These are phyloP conservation scores for Tenebrio molitor DNA, from an alignment of 1,140 invertebrate genomes.

Conservation along the genomic window DNA sequence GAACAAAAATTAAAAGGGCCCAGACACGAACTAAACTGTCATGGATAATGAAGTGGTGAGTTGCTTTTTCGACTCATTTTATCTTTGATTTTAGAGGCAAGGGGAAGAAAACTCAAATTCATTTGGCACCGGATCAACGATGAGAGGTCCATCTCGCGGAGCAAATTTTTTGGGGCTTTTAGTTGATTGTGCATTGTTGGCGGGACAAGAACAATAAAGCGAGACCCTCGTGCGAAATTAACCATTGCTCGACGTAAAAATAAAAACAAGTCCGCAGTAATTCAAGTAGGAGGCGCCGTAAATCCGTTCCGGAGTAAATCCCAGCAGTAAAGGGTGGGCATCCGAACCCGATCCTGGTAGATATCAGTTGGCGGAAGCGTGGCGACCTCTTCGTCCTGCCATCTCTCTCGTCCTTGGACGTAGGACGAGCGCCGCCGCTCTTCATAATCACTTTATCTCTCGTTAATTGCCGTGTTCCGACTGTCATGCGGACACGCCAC, in stretches of 20 bases:
- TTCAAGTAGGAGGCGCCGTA: slow-evolving; percentile 27
- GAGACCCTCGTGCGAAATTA: slow-evolving; percentile 1
- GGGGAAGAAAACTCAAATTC: no score
- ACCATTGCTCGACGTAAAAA: slow-evolving; percentile 11
- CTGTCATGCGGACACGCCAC: slow-evolving; percentile 47
- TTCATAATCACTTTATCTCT: slow-evolving; percentile 56
- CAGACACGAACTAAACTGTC: no score
- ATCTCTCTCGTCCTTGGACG: background rate
- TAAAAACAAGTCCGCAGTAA: slow-evolving; percentile 25
- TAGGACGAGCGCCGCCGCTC: slow-evolving; percentile 26
- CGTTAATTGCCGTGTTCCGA: slow-evolving; percentile 55
- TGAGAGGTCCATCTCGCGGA: no score
- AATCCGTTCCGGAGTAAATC: slow-evolving; percentile 36
- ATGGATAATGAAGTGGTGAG: no score
- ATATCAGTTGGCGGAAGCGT: slow-evolving; percentile 21
- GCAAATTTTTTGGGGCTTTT: no score
- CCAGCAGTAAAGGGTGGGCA: slow-evolving; percentile 22
- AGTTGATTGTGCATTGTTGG: no score
- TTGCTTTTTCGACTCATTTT: no score
- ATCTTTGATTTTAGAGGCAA: no score
- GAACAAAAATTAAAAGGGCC: no score
- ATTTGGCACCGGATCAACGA: no score
- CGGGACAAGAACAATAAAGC: no score
- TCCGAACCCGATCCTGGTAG: slow-evolving; percentile 29
- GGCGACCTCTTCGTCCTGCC: background rate